Evolutionary conservation across 2,113 vertebrate species (phyloP), one percentile per base, ranked within the genome.

Genomic region (Oreotrochilus melanogaster): DNA sequence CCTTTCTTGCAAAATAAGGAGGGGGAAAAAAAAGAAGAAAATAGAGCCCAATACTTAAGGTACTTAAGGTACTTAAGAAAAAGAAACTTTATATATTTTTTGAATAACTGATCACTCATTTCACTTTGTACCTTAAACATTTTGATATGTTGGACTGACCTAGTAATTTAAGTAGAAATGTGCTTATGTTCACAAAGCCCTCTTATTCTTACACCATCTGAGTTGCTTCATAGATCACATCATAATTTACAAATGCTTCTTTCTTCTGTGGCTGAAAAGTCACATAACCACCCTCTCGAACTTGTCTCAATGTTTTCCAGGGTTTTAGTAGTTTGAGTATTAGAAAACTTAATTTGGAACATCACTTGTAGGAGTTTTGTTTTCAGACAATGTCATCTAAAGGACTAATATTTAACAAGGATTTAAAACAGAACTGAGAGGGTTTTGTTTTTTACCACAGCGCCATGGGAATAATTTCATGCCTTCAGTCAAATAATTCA

Each of bases 261-360:
- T 92, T 88, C 70, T 89, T 9, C 43, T 88, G 80, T 88, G 51
- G 28, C 76, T 96, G 67, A 66, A 50, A 89, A 87, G 48, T 79
- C 72, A 92, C 89, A 95, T 95, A 97, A 94, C 69, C 83, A 64
- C 96, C 84, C 88, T 96, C 88, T 97, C 97, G 98, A 89, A 96
- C 96, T 97, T 98, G 97, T 97, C 94, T 97, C 82, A 57, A 81
- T 89, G 95, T 97, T 98, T 97, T 97, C 96, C 92, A 88, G 93
- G 92, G 61, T 95, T 98, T 97, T 88, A 97, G 97, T 93, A 96
- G 93, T 97, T 92, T 93, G 98, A 98, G 86, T 96, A 98, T 98
- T 97, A 97, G 97, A 98, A 97, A 97, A 98, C 82, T 95, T 97
- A 84, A 97, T 97, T 89, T 71, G 47, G 56, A 93, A 92, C 7